phyloP scores from a whole-genome alignment of 2,797 vertebrate genomes.

The Xyrichtys novacula region DNA sequence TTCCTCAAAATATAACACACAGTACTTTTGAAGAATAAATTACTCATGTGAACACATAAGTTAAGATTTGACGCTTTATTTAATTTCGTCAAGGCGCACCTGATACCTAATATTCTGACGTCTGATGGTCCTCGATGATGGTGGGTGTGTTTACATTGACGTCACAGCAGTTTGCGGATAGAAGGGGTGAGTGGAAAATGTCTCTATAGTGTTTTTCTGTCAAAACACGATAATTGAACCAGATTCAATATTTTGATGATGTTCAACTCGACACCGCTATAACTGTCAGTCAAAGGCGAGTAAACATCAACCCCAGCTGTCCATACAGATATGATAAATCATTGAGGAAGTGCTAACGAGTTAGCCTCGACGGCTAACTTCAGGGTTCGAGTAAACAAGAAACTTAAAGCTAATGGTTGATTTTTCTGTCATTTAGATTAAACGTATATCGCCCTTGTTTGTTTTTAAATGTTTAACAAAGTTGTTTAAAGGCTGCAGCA shows the following conservation, averaged over 20 bases:
- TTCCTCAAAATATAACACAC: accelerated
- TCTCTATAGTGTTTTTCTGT: constrained; percentile 35
- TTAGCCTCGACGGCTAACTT: constrained; percentile 64
- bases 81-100: constrained; percentile 46
- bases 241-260: accelerated
- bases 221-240: constrained; percentile 7
- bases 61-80: neutral
- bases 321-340: neutral
- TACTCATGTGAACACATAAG: accelerated
- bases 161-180: constrained; percentile 65
- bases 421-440: no score
- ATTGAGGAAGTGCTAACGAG: constrained; percentile 57
- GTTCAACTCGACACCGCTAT: accelerated
- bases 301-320: neutral
- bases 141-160: constrained; percentile 77
- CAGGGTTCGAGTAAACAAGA: constrained; percentile 41
- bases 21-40: accelerated
- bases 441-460: no score
- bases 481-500: no score
- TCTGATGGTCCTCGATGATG: constrained; percentile 47
- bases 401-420: neutral
- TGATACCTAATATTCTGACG: constrained; percentile 60
- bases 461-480: no score
- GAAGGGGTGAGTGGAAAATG: constrained; percentile 65
- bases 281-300: neutral